Conservation (phyloP, 2,888 invertebrate genomes). For the Cephus sareptanus region DNA sequence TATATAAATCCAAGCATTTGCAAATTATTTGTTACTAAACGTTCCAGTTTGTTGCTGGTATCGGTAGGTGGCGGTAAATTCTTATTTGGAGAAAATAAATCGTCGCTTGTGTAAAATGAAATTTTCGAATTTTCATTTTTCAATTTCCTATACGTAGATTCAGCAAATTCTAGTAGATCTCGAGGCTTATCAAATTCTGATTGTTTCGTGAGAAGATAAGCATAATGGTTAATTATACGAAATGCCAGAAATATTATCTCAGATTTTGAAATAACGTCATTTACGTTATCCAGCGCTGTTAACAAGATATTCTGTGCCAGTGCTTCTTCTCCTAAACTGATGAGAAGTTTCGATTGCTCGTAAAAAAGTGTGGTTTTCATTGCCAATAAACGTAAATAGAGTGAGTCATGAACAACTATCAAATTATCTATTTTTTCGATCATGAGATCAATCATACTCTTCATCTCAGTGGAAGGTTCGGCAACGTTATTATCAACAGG, state of each 20-base stretch:
- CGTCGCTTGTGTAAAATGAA: slow-evolving; percentile 68
- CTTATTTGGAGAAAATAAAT: slow-evolving; percentile 67
- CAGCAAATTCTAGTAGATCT: slow-evolving; percentile 68
- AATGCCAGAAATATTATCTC: slow-evolving; percentile 67
- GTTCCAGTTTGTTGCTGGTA: slow-evolving; percentile 69
- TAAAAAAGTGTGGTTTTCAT: slow-evolving; percentile 35
- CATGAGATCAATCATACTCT: slow-evolving; percentile 19
- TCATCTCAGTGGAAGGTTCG: slow-evolving; percentile 10
- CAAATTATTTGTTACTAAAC: slow-evolving; percentile 72
- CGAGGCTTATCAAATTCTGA: slow-evolving; percentile 67
- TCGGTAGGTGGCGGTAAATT: slow-evolving; percentile 61
- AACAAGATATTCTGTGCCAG: slow-evolving; percentile 26
- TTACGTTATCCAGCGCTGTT: slow-evolving; percentile 23
- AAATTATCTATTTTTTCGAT: slow-evolving; percentile 22
- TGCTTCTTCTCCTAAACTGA: slow-evolving; percentile 25
- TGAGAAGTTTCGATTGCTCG: slow-evolving; percentile 32
- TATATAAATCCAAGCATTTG: slow-evolving; percentile 74
- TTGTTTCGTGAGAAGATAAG: slow-evolving; percentile 70
- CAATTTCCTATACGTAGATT: slow-evolving; percentile 66
- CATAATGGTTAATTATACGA: slow-evolving; percentile 71
- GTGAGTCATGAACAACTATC: slow-evolving; percentile 1
- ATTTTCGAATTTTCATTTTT: slow-evolving; percentile 58
- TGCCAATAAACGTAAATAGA: slow-evolving; percentile 25
- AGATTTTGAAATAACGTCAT: slow-evolving; percentile 20
- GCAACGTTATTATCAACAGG: slow-evolving; percentile 3